Percentiles rank a stretch among this genome's conserved stretches.
Evolutionary conservation across 2,797 vertebrate genomes (phyloP).

Genomic region (Passerculus sandwichensis): DNA sequence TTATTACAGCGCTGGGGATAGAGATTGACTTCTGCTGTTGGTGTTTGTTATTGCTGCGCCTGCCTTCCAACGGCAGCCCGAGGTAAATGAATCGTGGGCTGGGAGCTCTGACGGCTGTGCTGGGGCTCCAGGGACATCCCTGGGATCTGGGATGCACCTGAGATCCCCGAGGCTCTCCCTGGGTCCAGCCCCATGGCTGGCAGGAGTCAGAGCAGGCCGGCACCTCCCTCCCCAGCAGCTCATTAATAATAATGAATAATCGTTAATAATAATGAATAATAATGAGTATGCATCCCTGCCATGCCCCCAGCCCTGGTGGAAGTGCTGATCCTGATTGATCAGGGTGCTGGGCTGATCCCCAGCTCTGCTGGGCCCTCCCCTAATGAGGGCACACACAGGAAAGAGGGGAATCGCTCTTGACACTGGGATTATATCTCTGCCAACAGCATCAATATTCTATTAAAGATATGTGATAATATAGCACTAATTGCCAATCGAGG

Average conservation of each 20-base stretch:
- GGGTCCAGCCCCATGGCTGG: no score
- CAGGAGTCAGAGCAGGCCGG: fast-evolving
- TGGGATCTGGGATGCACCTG: not conserved
- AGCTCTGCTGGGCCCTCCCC: not conserved
- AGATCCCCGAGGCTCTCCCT: not conserved
- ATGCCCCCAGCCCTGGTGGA: not conserved
- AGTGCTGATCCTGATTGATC: constrained; percentile 20
- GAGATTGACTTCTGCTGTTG: constrained; percentile 3
- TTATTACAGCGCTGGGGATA: not conserved
- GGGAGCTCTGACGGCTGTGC: not conserved
- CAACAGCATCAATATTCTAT: constrained; percentile 69
- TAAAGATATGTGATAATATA: constrained; percentile 63
- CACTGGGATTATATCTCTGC: constrained; percentile 58
- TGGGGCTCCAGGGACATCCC: not conserved
- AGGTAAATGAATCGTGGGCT: not conserved
- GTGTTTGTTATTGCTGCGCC: constrained; percentile 32
- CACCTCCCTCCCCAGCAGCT: not conserved
- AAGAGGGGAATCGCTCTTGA: constrained; percentile 63
- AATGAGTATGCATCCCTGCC: not conserved
- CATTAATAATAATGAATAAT: not conserved
- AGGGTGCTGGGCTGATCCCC: constrained; percentile 11
- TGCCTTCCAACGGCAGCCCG: not conserved
- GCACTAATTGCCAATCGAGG: constrained; percentile 66
- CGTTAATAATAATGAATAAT: not conserved
- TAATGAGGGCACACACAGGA: not conserved